These are phyloP conservation scores for Coregonus suidteri DNA, from an alignment of 2,797 vertebrate species.

Conservation along the genomic window DNA sequence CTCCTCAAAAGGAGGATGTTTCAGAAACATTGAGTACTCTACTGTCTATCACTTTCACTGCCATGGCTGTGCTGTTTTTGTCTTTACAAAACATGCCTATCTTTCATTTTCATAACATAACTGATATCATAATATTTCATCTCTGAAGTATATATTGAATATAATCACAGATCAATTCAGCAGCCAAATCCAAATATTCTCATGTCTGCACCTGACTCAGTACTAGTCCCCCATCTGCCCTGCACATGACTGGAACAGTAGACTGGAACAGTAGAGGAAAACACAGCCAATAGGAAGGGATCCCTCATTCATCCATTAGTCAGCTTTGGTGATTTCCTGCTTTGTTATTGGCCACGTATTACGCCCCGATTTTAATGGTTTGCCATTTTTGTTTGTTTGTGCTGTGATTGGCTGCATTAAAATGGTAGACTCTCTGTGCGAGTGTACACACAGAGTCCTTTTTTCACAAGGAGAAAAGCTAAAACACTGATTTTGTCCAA, in stretches of 20 bases:
- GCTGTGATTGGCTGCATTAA: slow-evolving; percentile 3
- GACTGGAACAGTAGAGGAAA: neutral
- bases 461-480: slow-evolving; percentile 63
- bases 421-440: neutral
- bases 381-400: slow-evolving; percentile 15
- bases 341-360: slow-evolving; percentile 51
- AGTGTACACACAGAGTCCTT: slow-evolving; percentile 21
- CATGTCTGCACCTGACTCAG: slow-evolving; percentile 65
- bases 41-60: no score
- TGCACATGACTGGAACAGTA: slow-evolving; percentile 29
- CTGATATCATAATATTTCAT: neutral
- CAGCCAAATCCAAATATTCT: slow-evolving; percentile 56
- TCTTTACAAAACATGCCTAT: neutral
- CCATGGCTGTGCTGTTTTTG: neutral
- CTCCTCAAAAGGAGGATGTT: slow-evolving; percentile 29
- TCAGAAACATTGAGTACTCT: neutral
- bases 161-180: slow-evolving; percentile 39
- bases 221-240: slow-evolving; percentile 64
- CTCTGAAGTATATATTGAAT: neutral
- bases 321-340: slow-evolving; percentile 38
- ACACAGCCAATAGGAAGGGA: slow-evolving; percentile 32
- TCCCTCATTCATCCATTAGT: slow-evolving; percentile 46
- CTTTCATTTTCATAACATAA: neutral
- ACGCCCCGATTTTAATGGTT: slow-evolving; percentile 32
- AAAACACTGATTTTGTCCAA: slow-evolving; percentile 48